Conservation (phyloP, 92 coral and sea anemone genomes). For the Epizoanthus illoricatus region DNA sequence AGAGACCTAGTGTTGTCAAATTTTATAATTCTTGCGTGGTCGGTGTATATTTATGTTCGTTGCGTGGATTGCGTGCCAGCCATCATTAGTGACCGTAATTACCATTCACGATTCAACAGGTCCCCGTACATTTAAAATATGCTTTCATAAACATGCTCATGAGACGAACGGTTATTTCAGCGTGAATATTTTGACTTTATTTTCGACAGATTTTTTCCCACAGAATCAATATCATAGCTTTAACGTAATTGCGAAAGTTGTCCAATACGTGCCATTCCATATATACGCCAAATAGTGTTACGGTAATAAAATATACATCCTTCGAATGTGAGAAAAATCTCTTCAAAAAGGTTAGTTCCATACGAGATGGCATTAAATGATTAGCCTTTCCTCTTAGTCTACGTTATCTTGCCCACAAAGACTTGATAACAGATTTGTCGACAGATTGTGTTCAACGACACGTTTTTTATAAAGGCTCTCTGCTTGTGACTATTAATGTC, state of each 20-base stretch:
- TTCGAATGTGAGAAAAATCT: conserved; percentile 17
- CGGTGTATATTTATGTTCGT: conserved; percentile 25
- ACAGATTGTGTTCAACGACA: conserved; percentile 30
- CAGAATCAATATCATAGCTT: conserved; percentile 28
- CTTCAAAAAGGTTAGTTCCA: conserved; percentile 29
- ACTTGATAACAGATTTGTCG: conserved; percentile 46
- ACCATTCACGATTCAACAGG: conserved; percentile 43
- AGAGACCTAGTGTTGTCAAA: conserved; percentile 22
- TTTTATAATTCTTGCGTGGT: conserved; percentile 30
- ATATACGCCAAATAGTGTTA: conserved; percentile 17
- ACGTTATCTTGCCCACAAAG: conserved; percentile 31
- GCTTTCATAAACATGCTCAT: conserved; percentile 20
- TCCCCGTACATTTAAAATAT: conserved; percentile 17
- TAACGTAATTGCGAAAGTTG: conserved; percentile 16
- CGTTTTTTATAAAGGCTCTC: conserved; percentile 21
- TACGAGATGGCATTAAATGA: conserved; percentile 24
- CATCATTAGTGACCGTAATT: conserved; percentile 27
- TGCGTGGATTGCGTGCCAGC: conserved; percentile 38
- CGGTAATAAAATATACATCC: background rate
- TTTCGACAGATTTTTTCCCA: conserved; percentile 15
- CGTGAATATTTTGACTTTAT: conserved; percentile 33
- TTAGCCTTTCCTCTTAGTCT: conserved; percentile 15
- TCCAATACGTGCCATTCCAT: conserved; percentile 16
- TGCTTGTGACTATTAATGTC: background rate
- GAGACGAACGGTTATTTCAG: conserved; percentile 13